phyloP scores from a whole-genome alignment of 2,113 vertebrate species.

The Opisthocomus hoazin region DNA sequence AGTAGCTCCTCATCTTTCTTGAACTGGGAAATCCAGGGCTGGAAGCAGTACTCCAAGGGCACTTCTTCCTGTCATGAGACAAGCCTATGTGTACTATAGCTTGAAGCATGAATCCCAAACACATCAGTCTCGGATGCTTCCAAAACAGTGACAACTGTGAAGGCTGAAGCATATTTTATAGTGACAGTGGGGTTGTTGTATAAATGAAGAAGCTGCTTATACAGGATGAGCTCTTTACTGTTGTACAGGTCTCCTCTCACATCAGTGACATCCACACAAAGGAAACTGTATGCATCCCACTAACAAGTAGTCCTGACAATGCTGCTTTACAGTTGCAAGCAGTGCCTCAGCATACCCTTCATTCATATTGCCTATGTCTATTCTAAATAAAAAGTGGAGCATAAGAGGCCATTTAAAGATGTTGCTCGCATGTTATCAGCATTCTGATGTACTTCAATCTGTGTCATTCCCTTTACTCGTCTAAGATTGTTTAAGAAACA shows the following conservation, averaged over 20 bases:
- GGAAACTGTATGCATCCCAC: background rate
- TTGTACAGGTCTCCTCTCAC: background rate
- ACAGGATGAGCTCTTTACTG: background rate
- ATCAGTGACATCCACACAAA: rapidly evolving
- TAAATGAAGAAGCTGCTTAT: background rate
- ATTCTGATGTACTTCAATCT: background rate
- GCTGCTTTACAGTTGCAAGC: background rate
- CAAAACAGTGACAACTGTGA: background rate
- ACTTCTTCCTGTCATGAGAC: background rate
- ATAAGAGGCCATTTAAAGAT: background rate
- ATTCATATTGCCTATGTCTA: background rate
- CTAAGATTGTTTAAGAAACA: background rate
- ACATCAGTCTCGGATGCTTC: background rate
- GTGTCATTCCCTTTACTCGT: background rate
- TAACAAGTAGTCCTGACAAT: background rate
- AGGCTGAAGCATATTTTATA: background rate
- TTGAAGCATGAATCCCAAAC: background rate
- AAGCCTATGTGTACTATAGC: rapidly evolving
- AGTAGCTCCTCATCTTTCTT: no score
- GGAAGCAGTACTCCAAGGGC: no score
- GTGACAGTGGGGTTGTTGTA: rapidly evolving
- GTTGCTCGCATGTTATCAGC: background rate
- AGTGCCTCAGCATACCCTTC: background rate
- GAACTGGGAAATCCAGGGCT: no score
- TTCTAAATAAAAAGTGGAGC: background rate